Base-by-base conservation (phyloP, 2,113 vertebrate species). In the Grammomys surdaster region DNA sequence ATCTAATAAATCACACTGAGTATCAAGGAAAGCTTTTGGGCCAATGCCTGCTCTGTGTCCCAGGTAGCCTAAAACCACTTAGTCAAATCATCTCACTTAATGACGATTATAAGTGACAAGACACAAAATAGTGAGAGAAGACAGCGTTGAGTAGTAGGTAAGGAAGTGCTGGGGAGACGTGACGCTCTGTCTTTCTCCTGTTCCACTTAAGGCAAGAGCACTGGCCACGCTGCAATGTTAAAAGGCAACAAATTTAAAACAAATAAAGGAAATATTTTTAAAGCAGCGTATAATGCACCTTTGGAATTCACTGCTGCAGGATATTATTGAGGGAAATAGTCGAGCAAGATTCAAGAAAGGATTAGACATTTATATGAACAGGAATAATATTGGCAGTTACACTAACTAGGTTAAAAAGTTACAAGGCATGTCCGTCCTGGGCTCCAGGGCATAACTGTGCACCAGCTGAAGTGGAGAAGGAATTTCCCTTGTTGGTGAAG, bases 321-420 rank as follows among this genome's bases (percentile, higher is more conserved):
- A 46, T 95, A 94, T 96, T 93, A 63, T 72, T 93, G 90, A 95
- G 92, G 56, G 43, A 51, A 95, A 97, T 46, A 94, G 95, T 93
- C 94, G 77, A 97, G 90, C 75, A 95, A 96, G 95, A 98, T 96
- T 93, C 76, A 80, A 96, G 90, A 97, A 95, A 96, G n/a, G 97
- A 97, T 96, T 97, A 95, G 60, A 75, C 84, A 95, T 96, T 91
- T 73, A 80, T 95, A 86, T 51, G 90, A 97, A 7, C 86, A 95
- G 87, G 84, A 92, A 98, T 94, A 92, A 97, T 96, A 97, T 94
- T 96, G 97, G 97, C 96, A 95, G 96, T 95, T 95, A 63, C 76
- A 91, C 95, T 97, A 95, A 95, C 95, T 92, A 94, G 95, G 97
- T 97, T 98, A 96, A 98, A 97, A 96, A 97, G 95, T 97, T 97